Conservation (phyloP, 1,140 invertebrate genomes). For the Anastatus disparis region DNA sequence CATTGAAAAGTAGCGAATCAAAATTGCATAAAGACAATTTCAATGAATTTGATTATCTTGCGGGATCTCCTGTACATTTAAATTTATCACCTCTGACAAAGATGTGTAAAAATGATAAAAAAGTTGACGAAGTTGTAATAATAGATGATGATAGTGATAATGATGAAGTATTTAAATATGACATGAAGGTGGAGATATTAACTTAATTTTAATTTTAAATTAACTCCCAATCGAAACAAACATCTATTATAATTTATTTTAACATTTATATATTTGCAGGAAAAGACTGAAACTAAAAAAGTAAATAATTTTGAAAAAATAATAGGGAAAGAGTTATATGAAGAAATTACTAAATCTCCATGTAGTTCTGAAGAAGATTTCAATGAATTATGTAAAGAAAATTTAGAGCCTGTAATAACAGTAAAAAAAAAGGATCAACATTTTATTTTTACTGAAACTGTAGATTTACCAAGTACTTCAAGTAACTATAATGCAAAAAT, state of each 20-base stretch:
- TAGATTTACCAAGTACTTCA: neutral
- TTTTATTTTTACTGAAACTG: neutral
- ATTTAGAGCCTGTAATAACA: conserved; percentile 2
- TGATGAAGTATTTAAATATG: neutral
- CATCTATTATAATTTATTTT: neutral
- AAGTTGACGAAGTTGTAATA: neutral
- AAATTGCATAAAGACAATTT: too few species aligned
- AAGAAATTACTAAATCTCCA: neutral
- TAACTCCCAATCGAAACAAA: neutral
- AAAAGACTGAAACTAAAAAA: neutral
- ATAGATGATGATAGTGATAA: conserved; percentile 8
- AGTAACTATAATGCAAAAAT: neutral
- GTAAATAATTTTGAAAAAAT: neutral
- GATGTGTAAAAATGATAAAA: neutral
- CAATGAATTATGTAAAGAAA: conserved; percentile 21
- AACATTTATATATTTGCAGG: neutral
- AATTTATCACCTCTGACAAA: neutral
- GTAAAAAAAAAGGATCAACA: conserved; percentile 13
- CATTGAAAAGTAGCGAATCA: too few species aligned
- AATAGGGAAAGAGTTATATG: neutral
- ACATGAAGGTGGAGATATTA: conserved; percentile 10
- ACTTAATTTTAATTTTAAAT: neutral
- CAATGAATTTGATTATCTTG: neutral
- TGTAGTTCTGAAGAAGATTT: neutral
- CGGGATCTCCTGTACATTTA: neutral